Percentiles rank a stretch among this genome's conserved stretches.
Conservation (phyloP, 2,797 vertebrate species). For the Chromis chromis region DNA sequence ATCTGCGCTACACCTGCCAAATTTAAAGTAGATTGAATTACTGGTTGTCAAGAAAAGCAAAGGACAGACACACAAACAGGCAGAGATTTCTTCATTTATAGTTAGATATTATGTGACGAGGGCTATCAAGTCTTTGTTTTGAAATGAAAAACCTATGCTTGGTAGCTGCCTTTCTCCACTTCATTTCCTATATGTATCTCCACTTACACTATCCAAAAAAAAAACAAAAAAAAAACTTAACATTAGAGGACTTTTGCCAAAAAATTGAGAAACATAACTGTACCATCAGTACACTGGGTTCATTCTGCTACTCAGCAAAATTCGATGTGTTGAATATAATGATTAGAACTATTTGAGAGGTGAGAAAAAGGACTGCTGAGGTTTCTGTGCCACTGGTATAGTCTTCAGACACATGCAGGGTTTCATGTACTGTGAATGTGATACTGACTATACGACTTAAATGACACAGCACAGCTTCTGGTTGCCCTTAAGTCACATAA, state of each 20-base stretch:
- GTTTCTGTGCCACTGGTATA: slow-evolving; percentile 59
- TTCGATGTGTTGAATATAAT: not conserved
- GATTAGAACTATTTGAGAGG: slow-evolving; percentile 5
- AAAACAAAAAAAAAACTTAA: too few species aligned
- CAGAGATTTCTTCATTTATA: too few species aligned
- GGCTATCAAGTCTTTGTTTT: too few species aligned
- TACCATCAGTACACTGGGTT: not conserved
- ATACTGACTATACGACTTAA: slow-evolving; percentile 46
- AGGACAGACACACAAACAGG: too few species aligned
- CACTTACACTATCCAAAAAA: too few species aligned
- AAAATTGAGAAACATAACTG: not conserved
- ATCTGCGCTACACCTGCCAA: too few species aligned
- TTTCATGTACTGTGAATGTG: slow-evolving; percentile 52
- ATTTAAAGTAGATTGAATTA: too few species aligned
- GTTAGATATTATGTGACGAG: too few species aligned
- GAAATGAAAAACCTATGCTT: too few species aligned
- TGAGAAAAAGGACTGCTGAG: slow-evolving; percentile 17
- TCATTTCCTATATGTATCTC: too few species aligned
- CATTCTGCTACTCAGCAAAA: not conserved
- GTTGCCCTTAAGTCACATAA: not conserved
- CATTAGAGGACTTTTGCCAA: not conserved
- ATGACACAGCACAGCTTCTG: slow-evolving; percentile 44
- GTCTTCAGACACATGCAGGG: slow-evolving; percentile 37
- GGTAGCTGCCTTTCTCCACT: too few species aligned
- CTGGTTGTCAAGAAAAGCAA: too few species aligned